Percentiles rank a stretch among this genome's conserved stretches.
Conservation (phyloP, 2,888 invertebrate genomes). For the Anoncus sp. region DNA sequence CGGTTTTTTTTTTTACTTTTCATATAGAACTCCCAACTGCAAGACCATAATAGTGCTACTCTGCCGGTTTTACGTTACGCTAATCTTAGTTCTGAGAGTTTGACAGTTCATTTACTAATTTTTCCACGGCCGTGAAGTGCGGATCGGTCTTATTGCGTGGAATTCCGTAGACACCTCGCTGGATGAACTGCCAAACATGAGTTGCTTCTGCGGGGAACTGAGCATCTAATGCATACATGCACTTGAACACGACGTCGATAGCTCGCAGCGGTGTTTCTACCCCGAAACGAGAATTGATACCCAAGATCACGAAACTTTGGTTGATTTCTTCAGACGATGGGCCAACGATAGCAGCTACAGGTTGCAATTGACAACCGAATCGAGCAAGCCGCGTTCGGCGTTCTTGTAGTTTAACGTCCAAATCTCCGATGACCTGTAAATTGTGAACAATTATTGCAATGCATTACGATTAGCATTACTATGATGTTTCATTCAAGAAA, state of each 20-base stretch:
- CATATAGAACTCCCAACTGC: no score
- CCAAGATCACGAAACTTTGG: constrained; percentile 29
- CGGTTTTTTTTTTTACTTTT: not conserved
- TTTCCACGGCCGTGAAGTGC: constrained; percentile 27
- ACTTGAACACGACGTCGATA: constrained; percentile 21
- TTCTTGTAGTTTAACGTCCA: constrained; percentile 34
- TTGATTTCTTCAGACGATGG: constrained; percentile 22
- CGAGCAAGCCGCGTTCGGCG: constrained; percentile 17
- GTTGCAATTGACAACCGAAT: constrained; percentile 37
- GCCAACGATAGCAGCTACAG: constrained; percentile 22
- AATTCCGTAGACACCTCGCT: constrained; percentile 29
- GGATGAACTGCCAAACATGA: constrained; percentile 26
- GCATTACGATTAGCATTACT: not conserved
- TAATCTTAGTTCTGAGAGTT: constrained; percentile 22
- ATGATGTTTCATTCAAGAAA: no score
- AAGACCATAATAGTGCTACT: not conserved
- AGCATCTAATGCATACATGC: constrained; percentile 21
- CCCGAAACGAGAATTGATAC: constrained; percentile 10
- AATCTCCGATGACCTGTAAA: constrained; percentile 36
- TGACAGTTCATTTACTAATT: constrained; percentile 25
- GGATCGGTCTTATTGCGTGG: constrained; percentile 9
- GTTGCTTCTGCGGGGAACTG: constrained; percentile 33
- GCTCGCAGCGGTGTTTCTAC: constrained; percentile 39
- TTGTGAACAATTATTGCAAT: constrained; percentile 2
- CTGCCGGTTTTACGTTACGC: not conserved